Conservation (phyloP, 1,140 invertebrate species). For the Trypoxylus dichotomus region DNA sequence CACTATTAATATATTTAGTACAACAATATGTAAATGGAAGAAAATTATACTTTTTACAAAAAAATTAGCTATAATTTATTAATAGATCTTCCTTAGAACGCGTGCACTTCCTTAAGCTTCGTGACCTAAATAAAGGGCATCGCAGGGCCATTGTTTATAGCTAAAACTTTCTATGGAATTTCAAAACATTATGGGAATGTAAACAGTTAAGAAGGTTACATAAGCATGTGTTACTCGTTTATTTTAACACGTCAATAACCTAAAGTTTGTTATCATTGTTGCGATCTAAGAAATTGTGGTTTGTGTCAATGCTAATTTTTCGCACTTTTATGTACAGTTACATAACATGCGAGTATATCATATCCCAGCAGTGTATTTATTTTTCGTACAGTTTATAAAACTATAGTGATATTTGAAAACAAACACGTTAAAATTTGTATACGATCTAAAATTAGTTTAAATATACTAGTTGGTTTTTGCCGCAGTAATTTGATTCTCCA, state of each 20-base stretch:
- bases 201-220: neutral
- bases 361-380: too few species aligned
- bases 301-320: neutral
- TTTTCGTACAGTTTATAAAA: too few species aligned
- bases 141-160: neutral
- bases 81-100: neutral
- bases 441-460: too few species aligned
- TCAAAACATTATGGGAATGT: neutral
- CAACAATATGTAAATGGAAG: too few species aligned
- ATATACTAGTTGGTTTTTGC: too few species aligned
- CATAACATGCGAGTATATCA: too few species aligned
- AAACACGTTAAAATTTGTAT: neutral
- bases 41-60: too few species aligned
- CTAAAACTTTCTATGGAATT: neutral
- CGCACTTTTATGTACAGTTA: neutral
- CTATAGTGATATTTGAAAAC: neutral
- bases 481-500: too few species aligned
- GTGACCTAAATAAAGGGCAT: neutral
- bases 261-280: neutral
- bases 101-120: neutral
- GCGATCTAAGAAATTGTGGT: neutral
- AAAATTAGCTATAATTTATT: too few species aligned
- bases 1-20: too few species aligned
- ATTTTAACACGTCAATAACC: neutral
- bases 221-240: neutral